Evolutionary conservation across 2,888 invertebrate genomes (phyloP).

Genomic region (Clepsis dumicolana): DNA sequence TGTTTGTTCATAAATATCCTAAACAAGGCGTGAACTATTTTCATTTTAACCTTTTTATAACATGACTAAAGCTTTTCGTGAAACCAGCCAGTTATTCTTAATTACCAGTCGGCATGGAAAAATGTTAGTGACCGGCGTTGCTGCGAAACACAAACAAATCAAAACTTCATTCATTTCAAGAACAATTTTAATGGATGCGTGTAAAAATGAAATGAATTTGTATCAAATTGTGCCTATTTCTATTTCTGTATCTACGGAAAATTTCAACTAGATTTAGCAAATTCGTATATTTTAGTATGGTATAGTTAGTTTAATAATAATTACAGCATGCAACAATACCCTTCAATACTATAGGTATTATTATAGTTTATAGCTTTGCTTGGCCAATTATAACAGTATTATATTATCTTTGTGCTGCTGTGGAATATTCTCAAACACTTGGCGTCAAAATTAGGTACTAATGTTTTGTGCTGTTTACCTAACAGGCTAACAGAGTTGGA

Average conservation of each 20-base stretch:
- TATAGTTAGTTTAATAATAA: not conserved
- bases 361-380: not conserved
- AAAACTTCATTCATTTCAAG: conserved; percentile 4
- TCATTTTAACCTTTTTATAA: conserved; percentile 32
- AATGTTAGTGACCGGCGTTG: conserved; percentile 20
- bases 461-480: not conserved
- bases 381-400: conserved; percentile 4
- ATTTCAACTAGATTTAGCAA: not conserved
- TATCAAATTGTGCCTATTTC: not conserved
- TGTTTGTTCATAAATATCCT: conserved; percentile 26
- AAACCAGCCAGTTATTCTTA: conserved; percentile 31
- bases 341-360: conserved; percentile 14
- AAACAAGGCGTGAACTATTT: conserved; percentile 20
- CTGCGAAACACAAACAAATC: conserved; percentile 13
- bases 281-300: not conserved
- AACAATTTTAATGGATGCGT: not conserved
- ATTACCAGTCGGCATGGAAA: conserved; percentile 31
- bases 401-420: not conserved
- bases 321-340: conserved; percentile 3
- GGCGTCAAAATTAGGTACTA: not conserved
- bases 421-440: conserved; percentile 7
- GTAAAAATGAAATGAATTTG: not conserved
- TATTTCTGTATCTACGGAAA: not conserved
- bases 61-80: conserved; percentile 34
- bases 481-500: not conserved